Evolutionary conservation across 2,113 vertebrate species (phyloP).

Genomic region (Pandion haliaetus): DNA sequence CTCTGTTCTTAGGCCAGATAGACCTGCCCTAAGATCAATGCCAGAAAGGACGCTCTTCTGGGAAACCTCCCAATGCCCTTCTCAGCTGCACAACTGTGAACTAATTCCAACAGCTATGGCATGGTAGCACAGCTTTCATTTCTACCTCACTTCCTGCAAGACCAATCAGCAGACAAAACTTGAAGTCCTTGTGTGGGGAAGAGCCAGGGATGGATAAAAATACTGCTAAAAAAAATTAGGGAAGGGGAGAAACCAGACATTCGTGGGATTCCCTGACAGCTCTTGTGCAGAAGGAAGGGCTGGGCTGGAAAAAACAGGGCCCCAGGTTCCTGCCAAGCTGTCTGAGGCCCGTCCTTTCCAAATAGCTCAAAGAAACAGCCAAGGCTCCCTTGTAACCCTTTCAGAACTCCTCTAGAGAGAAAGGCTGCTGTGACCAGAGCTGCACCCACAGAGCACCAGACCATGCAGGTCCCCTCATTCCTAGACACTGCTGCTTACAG

Average conservation of each 20-base stretch:
- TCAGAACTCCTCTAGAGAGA: conserved; percentile 32
- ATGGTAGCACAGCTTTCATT: background rate
- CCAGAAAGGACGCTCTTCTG: conserved; percentile 38
- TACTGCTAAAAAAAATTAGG: conserved; percentile 60
- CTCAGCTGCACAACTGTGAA: background rate
- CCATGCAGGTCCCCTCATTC: background rate
- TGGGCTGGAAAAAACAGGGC: conserved; percentile 88
- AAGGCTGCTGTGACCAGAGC: background rate
- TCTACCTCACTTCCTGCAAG: conserved; percentile 28
- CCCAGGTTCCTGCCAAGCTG: conserved; percentile 83
- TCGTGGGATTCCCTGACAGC: conserved; percentile 89
- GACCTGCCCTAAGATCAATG: conserved; percentile 8
- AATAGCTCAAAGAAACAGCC: conserved; percentile 78
- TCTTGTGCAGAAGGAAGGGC: conserved; percentile 83
- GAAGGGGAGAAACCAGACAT: conserved; percentile 86
- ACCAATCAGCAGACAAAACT: conserved; percentile 55
- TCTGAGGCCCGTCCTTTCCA: conserved; percentile 86
- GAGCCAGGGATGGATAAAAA: conserved; percentile 67
- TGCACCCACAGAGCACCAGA: background rate
- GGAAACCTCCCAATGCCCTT: conserved; percentile 1
- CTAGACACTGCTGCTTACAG: no score
- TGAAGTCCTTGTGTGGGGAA: conserved; percentile 35
- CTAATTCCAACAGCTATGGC: background rate
- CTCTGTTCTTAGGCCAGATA: conserved; percentile 13
- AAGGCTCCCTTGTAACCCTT: conserved; percentile 71